Percentiles rank a stretch among this genome's conserved stretches.
Conservation (phyloP, 2,888 invertebrate species). For the Tillus elongatus region DNA sequence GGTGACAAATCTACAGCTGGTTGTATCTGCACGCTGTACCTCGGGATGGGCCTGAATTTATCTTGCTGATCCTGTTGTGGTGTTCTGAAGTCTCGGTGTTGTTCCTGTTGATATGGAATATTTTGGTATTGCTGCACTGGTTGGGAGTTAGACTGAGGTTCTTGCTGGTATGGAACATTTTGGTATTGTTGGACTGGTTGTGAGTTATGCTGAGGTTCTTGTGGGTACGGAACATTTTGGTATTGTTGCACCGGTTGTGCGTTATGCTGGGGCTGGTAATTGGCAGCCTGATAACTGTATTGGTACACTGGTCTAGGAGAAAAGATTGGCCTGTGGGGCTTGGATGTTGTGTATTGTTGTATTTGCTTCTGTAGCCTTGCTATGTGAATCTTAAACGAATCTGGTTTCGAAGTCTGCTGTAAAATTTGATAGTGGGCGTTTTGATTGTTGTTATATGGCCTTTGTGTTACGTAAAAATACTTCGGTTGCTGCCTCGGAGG, state of each 20-base stretch:
- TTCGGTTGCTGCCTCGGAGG: conserved; percentile 20
- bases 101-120: no score
- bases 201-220: no score
- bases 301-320: conserved; percentile 56
- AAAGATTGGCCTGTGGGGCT: conserved; percentile 37
- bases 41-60: conserved; percentile 30
- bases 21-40: conserved; percentile 39
- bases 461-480: conserved; percentile 34
- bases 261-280: no score
- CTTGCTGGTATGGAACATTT: no score
- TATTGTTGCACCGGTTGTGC: no score
- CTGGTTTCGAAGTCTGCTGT: conserved; percentile 38
- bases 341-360: conserved; percentile 49
- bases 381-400: conserved; percentile 56
- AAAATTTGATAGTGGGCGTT: conserved; percentile 30
- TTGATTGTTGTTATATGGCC: conserved; percentile 28
- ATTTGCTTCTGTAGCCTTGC: conserved; percentile 58
- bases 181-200: no score
- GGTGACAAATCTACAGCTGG: conserved; percentile 27
- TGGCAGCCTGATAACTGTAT: conserved; percentile 60
- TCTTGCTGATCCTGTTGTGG: no score
- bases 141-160: no score
- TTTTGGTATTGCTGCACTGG: no score
- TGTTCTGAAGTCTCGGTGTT: neutral
- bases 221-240: no score